A percentile compares a stretch with the other conserved stretches of the same genome.
Conservation (phyloP, 2,888 invertebrate genomes). For the Pollenia amentaria region DNA sequence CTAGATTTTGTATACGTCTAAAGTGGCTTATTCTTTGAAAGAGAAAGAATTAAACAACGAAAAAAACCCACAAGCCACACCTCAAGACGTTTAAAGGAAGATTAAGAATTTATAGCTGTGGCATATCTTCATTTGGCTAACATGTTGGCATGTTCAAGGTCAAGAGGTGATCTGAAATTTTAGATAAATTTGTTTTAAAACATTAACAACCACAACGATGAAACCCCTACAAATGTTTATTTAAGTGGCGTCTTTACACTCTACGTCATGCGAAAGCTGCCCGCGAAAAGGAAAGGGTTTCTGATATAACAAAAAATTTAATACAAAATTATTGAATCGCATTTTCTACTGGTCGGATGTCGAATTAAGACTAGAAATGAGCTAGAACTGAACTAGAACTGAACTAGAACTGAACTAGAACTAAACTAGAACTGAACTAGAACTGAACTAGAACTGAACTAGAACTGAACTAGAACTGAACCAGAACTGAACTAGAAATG, state of each 20-base stretch:
- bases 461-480: slow-evolving; percentile 12
- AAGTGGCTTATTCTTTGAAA: slow-evolving; percentile 50
- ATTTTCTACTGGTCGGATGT: not conserved
- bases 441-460: not conserved
- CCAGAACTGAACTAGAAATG: not conserved
- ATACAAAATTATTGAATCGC: not conserved
- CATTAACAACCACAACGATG: slow-evolving; percentile 37
- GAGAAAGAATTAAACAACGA: slow-evolving; percentile 8
- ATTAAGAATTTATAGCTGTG: slow-evolving; percentile 25
- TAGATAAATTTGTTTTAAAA: slow-evolving; percentile 64
- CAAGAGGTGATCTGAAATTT: slow-evolving; percentile 69
- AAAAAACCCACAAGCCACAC: slow-evolving; percentile 67
- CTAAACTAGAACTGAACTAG: slow-evolving; percentile 7
- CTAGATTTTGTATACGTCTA: not conserved
- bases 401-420: not conserved
- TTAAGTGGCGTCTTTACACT: slow-evolving; percentile 71
- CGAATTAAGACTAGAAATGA: not conserved
- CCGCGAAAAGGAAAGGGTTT: not conserved
- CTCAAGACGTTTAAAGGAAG: slow-evolving; percentile 47
- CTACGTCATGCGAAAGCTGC: not conserved
- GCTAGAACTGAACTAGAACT: slow-evolving; percentile 3
- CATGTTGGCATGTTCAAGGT: slow-evolving; percentile 73
- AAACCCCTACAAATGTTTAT: slow-evolving; percentile 47
- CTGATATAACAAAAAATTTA: not conserved
- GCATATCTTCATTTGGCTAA: slow-evolving; percentile 52